These are phyloP conservation scores for Ormyrus pomaceus DNA, from an alignment of 2,888 invertebrate genomes.

Conservation along the genomic window DNA sequence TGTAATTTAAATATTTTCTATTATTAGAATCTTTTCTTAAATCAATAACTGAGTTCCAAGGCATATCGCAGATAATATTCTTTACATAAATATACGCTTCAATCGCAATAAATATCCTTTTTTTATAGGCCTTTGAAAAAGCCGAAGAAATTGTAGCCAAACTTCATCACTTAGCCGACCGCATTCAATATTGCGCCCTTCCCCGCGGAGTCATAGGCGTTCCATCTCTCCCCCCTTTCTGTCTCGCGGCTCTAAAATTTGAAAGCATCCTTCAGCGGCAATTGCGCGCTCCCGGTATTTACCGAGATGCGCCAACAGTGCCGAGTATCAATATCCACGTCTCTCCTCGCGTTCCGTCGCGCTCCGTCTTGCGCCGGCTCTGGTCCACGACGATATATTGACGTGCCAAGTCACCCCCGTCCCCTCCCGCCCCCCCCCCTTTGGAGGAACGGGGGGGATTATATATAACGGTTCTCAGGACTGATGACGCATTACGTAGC, in stretches of 20 bases:
- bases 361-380: not conserved
- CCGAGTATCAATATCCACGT: conserved; percentile 48
- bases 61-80: no score
- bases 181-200: not conserved
- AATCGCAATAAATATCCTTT: no score
- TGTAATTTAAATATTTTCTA: no score
- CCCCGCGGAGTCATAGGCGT: no score
- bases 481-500: conserved; percentile 9
- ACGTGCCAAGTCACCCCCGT: not conserved
- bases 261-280: conserved; percentile 41
- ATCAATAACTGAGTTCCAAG: no score
- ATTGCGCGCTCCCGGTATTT: conserved; percentile 43
- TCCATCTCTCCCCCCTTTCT: not conserved
- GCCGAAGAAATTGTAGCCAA: no score
- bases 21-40: no score
- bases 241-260: conserved; percentile 6
- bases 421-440: no score
- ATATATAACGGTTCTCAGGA: not conserved
- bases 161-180: not conserved
- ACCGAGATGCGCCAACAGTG: conserved; percentile 17
- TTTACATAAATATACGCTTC: no score
- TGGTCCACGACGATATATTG: conserved; percentile 7
- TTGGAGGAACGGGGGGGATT: not conserved
- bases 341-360: not conserved
- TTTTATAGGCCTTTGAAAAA: not conserved